phyloP scores from a whole-genome alignment of 2,888 invertebrate species.

The Crematogaster levior region DNA sequence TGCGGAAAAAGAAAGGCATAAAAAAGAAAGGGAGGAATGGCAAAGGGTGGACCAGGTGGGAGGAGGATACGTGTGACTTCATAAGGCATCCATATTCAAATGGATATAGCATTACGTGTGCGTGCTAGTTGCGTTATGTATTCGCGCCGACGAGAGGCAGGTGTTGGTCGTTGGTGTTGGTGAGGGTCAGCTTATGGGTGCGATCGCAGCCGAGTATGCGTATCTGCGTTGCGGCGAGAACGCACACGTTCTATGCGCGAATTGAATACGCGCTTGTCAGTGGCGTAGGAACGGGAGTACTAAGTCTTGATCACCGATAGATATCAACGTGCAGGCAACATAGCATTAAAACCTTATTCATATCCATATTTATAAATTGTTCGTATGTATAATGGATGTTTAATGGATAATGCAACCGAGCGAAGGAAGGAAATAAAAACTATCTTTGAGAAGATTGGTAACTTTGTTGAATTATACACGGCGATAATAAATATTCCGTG shows the following conservation, averaged over 20 bases:
- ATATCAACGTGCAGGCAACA: not conserved
- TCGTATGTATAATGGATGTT: no score
- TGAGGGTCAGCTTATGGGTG: constrained; percentile 62
- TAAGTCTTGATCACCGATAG: constrained; percentile 24
- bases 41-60: constrained; percentile 46
- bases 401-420: not conserved
- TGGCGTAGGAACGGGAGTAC: constrained; percentile 60
- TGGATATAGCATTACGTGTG: constrained; percentile 70
- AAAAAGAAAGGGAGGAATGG: constrained; percentile 21
- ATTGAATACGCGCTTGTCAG: constrained; percentile 73
- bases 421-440: not conserved
- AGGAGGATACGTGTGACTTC: constrained; percentile 68
- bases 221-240: constrained; percentile 55
- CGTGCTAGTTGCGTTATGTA: constrained; percentile 57
- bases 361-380: constrained; percentile 14
- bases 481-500: not conserved
- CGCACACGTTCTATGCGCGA: constrained; percentile 66
- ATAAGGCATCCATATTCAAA: constrained; percentile 69
- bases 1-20: constrained; percentile 18
- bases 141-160: constrained; percentile 66
- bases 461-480: not conserved
- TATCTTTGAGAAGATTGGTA: not conserved
- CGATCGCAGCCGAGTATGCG: constrained; percentile 35
- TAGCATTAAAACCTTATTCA: not conserved
- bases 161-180: constrained; percentile 62